These are phyloP conservation scores for Cacajao melanocephalus DNA, from an alignment of 2,797 vertebrate species.

Conservation along the genomic window DNA sequence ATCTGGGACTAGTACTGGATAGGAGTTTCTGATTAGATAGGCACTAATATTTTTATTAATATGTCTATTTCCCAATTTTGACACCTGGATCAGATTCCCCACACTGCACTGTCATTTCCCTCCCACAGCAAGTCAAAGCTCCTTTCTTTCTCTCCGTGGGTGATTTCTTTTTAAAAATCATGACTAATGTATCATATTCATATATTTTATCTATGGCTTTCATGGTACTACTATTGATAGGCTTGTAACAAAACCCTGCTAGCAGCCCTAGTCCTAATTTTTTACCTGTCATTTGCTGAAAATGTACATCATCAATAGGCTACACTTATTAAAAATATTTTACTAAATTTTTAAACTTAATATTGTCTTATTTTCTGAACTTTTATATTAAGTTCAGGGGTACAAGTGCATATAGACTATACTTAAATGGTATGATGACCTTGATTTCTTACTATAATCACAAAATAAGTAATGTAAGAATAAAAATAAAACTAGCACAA, in stretches of 20 bases:
- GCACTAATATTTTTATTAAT: background rate
- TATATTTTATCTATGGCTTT: background rate
- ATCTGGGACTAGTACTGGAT: background rate
- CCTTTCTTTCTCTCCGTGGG: background rate
- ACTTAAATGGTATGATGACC: background rate
- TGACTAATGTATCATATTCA: background rate
- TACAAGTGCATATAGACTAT: no score
- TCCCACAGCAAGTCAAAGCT: background rate
- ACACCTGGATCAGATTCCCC: background rate
- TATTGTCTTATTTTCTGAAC: no score
- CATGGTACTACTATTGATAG: background rate
- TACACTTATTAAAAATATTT: no score
- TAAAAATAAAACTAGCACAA: background rate
- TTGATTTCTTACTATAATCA: background rate
- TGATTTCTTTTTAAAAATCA: background rate
- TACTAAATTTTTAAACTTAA: no score
- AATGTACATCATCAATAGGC: background rate
- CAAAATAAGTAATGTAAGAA: background rate
- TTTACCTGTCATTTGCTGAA: background rate
- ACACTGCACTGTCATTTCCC: background rate
- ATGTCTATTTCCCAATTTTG: background rate
- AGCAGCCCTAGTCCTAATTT: background rate
- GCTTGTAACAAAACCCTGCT: background rate
- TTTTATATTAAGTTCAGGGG: no score
- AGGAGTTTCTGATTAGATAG: background rate